Conservation (phyloP, 1,140 invertebrate species). For the Drosophila nigromelanica region DNA sequence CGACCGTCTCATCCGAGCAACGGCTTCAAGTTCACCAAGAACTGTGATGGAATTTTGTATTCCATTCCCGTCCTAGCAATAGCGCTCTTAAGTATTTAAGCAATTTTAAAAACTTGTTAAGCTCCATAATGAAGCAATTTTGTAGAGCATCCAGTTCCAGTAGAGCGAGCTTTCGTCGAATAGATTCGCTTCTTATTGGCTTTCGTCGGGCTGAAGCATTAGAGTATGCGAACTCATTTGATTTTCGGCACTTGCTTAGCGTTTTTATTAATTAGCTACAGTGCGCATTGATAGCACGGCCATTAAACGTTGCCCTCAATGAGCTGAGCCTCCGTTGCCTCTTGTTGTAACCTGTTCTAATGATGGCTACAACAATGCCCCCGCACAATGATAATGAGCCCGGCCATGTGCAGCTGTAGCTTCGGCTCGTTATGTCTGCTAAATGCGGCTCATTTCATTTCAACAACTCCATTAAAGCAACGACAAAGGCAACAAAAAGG, state of each 20-base stretch:
- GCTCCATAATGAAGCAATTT: conserved; percentile 72
- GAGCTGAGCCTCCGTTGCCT: background rate
- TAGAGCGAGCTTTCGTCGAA: no score
- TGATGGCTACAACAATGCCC: conserved; percentile 32
- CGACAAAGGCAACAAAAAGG: conserved; percentile 38
- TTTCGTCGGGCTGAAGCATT: conserved; percentile 35
- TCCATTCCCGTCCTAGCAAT: conserved; percentile 43
- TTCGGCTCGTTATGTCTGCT: conserved; percentile 35
- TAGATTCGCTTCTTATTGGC: conserved; percentile 30
- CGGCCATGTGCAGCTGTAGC: conserved; percentile 42
- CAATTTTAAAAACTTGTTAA: conserved; percentile 79
- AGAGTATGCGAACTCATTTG: conserved; percentile 38
- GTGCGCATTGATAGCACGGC: background rate
- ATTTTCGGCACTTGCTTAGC: conserved; percentile 44
- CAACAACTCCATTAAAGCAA: conserved; percentile 60
- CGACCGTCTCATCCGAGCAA: background rate
- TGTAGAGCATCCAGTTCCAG: conserved; percentile 11
- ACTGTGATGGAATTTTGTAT: conserved; percentile 36
- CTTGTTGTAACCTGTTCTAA: conserved; percentile 31
- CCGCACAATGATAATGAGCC: conserved; percentile 60
- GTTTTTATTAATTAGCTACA: conserved; percentile 69
- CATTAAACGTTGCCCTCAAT: conserved; percentile 30
- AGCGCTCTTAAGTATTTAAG: conserved; percentile 69
- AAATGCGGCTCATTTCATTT: conserved; percentile 46
- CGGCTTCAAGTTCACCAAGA: conserved; percentile 17